A percentile compares a stretch with the other conserved stretches of the same genome.
These are phyloP conservation scores for Cladorhizidae sp. DNA, from an alignment of 37 sponge, comb jelly and placozoan species.

Conservation along the genomic window DNA sequence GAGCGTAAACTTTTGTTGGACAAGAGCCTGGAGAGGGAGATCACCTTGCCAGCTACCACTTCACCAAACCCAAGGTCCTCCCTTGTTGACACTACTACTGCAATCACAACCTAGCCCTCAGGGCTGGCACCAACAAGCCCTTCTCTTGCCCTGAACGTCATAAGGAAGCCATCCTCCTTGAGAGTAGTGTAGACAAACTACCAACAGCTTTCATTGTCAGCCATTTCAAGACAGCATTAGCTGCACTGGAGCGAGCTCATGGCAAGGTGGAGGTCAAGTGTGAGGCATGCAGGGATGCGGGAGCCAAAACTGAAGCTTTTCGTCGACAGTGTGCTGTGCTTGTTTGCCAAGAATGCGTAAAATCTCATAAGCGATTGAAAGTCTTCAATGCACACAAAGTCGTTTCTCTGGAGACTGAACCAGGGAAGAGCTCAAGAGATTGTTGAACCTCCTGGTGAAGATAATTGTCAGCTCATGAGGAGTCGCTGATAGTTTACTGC, in stretches of 20 bases:
- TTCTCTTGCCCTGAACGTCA: conserved; percentile 44
- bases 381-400: conserved; percentile 24
- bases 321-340: conserved; percentile 45
- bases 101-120: conserved; percentile 7
- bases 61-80: too few species aligned
- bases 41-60: too few species aligned
- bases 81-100: conserved; percentile 56
- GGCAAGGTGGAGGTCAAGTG: neutral
- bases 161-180: conserved; percentile 1
- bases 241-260: neutral
- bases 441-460: neutral
- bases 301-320: conserved; percentile 10
- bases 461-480: conserved; percentile 25
- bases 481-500: conserved; percentile 32
- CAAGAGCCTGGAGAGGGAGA: too few species aligned
- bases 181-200: neutral
- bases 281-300: neutral
- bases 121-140: conserved; percentile 6
- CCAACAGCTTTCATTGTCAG: neutral
- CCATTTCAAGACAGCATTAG: neutral
- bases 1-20: too few species aligned
- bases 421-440: conserved; percentile 12
- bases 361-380: conserved; percentile 9
- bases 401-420: conserved; percentile 5
- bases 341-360: conserved; percentile 32